Conservation (phyloP, 2,888 invertebrate genomes). For the Hydroisotoma schaefferi region DNA sequence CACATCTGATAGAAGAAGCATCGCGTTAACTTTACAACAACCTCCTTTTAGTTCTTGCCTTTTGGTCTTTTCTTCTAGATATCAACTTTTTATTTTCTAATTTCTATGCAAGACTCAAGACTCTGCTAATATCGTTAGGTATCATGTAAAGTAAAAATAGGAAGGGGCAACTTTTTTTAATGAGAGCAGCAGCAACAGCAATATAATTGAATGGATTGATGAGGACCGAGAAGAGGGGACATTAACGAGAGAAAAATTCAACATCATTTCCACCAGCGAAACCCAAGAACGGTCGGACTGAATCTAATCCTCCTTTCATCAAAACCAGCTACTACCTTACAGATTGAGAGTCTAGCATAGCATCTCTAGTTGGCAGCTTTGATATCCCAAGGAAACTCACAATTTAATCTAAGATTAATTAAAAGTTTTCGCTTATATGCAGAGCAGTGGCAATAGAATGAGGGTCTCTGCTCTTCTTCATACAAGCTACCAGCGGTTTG, state of each 20-base stretch:
- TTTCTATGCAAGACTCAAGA: too few species aligned
- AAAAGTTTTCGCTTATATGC: slow-evolving; percentile 38
- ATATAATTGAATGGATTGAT: slow-evolving; percentile 22
- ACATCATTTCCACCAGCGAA: slow-evolving; percentile 30
- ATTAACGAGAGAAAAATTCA: slow-evolving; percentile 43
- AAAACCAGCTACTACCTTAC: slow-evolving; percentile 17
- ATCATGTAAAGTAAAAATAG: neutral
- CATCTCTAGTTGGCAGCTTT: slow-evolving; percentile 10
- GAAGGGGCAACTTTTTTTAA: slow-evolving; percentile 10
- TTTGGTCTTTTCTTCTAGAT: too few species aligned
- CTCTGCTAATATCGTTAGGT: too few species aligned
- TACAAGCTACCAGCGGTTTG: slow-evolving; percentile 4
- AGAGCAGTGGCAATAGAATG: too few species aligned
- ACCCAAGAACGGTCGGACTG: neutral
- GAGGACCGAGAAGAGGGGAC: slow-evolving; percentile 16
- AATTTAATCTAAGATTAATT: slow-evolving; percentile 46
- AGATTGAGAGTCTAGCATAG: too few species aligned
- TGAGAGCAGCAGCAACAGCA: slow-evolving; percentile 27
- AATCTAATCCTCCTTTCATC: slow-evolving; percentile 42
- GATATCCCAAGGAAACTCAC: slow-evolving; percentile 37
- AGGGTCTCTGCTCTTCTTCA: slow-evolving; percentile 5
- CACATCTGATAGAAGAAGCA: too few species aligned
- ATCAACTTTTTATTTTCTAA: too few species aligned
- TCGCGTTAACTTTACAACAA: too few species aligned
- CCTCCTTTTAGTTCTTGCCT: too few species aligned